Base-by-base conservation (phyloP, 2,888 invertebrate genomes). In the Subacronicta megacephala region DNA sequence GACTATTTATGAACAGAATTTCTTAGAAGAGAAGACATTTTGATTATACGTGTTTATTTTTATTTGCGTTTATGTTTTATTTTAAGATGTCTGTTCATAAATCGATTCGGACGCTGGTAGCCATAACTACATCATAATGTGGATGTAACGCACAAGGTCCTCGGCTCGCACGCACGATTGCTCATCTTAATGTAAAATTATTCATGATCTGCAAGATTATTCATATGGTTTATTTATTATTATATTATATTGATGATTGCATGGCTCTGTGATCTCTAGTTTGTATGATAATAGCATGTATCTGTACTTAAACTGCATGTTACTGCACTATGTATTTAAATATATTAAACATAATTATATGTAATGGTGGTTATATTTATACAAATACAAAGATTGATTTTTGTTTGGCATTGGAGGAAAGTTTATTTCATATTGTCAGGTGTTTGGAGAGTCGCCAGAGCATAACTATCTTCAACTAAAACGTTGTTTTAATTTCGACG, bases 91-190 rank as follows among this genome's bases (percentile, higher is more conserved):
- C 81, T 83, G 84, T 85, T 84, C 83, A 77, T 82, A 84, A 85
- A 83, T 76, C 62, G 71, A 73, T 74, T 75, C 60, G 69, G 71
- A 75, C 65, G 72, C 80, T 83, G 82, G 72, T 81, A 83, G 87
- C 88, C 88, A 88, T 88, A 88, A 86, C 87, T 88, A 84, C 87
- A 62, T 66, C 72, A 73, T 78, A 54, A 56, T 81, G 82, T 85
- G 81, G 54, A 68, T 79, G 83, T 84, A 73, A 78, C 65, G 85
- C 88, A 87, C 87, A 78, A 76, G 81, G 80, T 80, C 80, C 77
- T 75, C 77, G 78, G 82, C 77, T 78, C 78, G 85, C 88, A 84
- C 85, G 82, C 77, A 78, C 72, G 64, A 62, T 70, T 75, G 64
- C 60, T 68, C 75, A 73, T 69, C 41, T 63, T 43, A 50, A 43